Base-by-base conservation (phyloP, 2,888 invertebrate species). In the Cataglyphis altisquamis region DNA sequence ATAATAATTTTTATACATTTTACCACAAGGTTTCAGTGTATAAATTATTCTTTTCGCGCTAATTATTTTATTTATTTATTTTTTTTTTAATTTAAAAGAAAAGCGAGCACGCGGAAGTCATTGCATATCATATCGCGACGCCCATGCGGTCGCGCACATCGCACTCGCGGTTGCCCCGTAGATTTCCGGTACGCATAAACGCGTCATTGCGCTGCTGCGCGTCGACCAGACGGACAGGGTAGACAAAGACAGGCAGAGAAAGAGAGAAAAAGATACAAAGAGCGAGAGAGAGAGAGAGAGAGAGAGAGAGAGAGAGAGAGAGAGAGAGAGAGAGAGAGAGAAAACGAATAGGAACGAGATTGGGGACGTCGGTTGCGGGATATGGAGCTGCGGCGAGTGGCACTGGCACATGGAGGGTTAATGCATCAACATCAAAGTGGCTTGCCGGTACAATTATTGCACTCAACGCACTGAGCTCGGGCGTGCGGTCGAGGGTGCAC, bases 351-450 rank as follows among this genome's bases (percentile, higher is more conserved):
- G 64, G 32, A 41, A 41, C 55, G 57, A 70, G 70, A 78, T 70
- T 60, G 55, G 63, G 62, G 66, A 57, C 60, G 80, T 63, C 45
- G 85, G 82, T 81, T 82, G 70, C 55, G 77, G 60, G 67, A 80
- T 63, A 63, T 75, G 83, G 82, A 73, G 72, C 80, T 84, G 87
- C 45, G 80, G 81, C 85, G 87, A 82, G 83, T 66, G 85, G 86
- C 57, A 60, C 82, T 82, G 84, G 89, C 86, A 87, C 88, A 86
- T 84, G 84, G 88, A 90, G 90, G 92, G 92, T 93, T 94, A 93
- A 94, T 94, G 92, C 93, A 94, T 94, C 93, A 93, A 93, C 93
- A 94, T 94, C 93, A 94, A 94, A 94, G 94, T 92, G 90, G 91
- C 91, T 91, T 87, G 89, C 88, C 75, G 90, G 90, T 91, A 91